Base-by-base conservation (phyloP, 2,113 vertebrate genomes). In the Chaetorhynchus papuensis region DNA sequence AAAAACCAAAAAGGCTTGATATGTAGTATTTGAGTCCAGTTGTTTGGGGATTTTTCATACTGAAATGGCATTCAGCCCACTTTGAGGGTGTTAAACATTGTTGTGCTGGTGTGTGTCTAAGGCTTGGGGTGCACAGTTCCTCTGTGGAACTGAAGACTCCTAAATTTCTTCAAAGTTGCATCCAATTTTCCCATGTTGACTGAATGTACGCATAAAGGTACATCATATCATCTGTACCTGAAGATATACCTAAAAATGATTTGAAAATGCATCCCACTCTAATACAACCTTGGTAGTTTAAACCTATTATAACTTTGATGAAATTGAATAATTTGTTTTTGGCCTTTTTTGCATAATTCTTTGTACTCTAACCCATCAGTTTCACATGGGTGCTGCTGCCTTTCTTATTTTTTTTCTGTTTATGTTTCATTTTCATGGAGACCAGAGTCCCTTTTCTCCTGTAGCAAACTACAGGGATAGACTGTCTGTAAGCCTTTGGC, bases 351-450 rank as follows among this genome's bases (percentile, higher is more conserved):
- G 5, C 12, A 49, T n/a, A 49, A 41, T 20, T 13, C 13, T 86
- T 27, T 78, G 3, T 50, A 10, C 11, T 47, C 4, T 10, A 83
- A 6, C 18, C 17, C 23, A 14, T 24, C 5, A 11, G 3, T 85
- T 68, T 60, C 18, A 13, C 0, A 0, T 18, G 11, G 2, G 9
- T 53, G 10, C 15, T 26, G 1, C 6, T 79, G 59, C 11, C 7
- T 79, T 63, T 41, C 11, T 27, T 13, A 12, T 60, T 86, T 42
- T 53, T 45, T 44, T 63, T 33, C 22, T 76, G 21, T 53, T 52
- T 70, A 7, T 0, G 1, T 56, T 83, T n/a, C 11, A 12, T 47
- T 50, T 45, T 74, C 30, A 28, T 13, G 18, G 53, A 63, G 42
- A 21, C 33, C 0, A 0, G 10, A 26, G 13, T 45, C 33, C 26